A percentile compares a stretch with the other conserved stretches of the same genome.
These are phyloP conservation scores for Caenorhabditis wallacei DNA, from an alignment of 2,888 invertebrate genomes.

Conservation along the genomic window DNA sequence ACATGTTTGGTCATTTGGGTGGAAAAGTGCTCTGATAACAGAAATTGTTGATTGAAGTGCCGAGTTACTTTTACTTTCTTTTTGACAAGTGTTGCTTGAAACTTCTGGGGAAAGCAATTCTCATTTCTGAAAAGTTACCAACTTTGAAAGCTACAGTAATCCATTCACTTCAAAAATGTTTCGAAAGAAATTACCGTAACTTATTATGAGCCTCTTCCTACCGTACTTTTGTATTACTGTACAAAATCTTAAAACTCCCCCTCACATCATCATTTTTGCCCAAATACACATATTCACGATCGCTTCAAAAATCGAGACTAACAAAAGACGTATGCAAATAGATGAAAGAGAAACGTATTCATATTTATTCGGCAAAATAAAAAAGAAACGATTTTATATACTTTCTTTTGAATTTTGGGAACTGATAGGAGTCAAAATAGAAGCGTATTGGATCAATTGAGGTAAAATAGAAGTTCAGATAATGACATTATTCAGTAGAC, in stretches of 20 bases:
- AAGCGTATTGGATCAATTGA: neutral
- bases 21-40: constrained; percentile 14
- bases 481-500: too few relatives aligned
- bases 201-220: too few relatives aligned
- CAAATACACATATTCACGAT: constrained; percentile 24
- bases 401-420: neutral
- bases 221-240: too few relatives aligned
- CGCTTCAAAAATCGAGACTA: constrained; percentile 17
- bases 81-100: neutral
- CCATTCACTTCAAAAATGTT: too few relatives aligned
- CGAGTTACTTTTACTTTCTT: constrained; percentile 11
- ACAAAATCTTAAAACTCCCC: too few relatives aligned
- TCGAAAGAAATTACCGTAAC: too few relatives aligned
- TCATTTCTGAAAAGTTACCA: too few relatives aligned
- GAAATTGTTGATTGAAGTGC: neutral
- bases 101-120: neutral
- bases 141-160: too few relatives aligned
- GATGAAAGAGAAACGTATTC: constrained; percentile 6
- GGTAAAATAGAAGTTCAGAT: neutral
- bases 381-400: constrained; percentile 3
- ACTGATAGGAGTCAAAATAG: neutral
- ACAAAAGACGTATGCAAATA: constrained; percentile 35
- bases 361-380: constrained; percentile 26
- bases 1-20: constrained; percentile 38
- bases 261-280: neutral